Base-by-base conservation (phyloP, 2,888 invertebrate genomes). In the Sesamia inferens region DNA sequence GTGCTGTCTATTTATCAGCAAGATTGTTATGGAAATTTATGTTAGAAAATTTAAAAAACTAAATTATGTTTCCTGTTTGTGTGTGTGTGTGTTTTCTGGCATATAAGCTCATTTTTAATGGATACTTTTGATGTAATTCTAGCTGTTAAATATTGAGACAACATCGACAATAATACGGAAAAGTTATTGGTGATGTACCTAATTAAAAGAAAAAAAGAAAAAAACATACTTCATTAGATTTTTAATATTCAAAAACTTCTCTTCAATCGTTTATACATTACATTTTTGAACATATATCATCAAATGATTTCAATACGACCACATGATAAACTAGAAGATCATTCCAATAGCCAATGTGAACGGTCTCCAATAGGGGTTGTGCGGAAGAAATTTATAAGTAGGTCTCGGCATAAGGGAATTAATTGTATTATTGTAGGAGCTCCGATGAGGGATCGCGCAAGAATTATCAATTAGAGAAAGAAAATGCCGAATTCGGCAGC, bases 401-500 rank as follows among this genome's bases (percentile, higher is more conserved):
- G 94, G 91, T 87, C 90, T 82, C 86, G 91, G 91, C 92, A 92
- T 94, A 92, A 93, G 94, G 93, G 96, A 96, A 96, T 96, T 96
- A 96, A 96, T 96, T 96, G 95, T 96, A 94, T 96, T 96, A 96
- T 95, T 95, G 92, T 93, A 93, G 88, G 88, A 90, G 84, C 87
- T 87, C 90, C 91, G 92, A 93, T 93, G 94, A 94, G 94, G 94
- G 94, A 94, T 93, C 92, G 93, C 92, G 93, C 93, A 94, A 94
- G 95, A 95, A 96, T 96, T 95, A 95, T 95, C 96, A 95, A 95
- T 96, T 95, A 94, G 94, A 94, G 92, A 94, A 95, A 95, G 93
- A 93, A 92, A 92, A 92, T 82, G 90, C 88, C 88, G 85, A 88
- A 86, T 79, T 75, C 73, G 68, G 75, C 78, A 83, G 81, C 72